A percentile compares a stretch with the other conserved stretches of the same genome.
These are phyloP conservation scores for Sebastes iracundus DNA, from an alignment of 2,797 vertebrate species.

Conservation along the genomic window DNA sequence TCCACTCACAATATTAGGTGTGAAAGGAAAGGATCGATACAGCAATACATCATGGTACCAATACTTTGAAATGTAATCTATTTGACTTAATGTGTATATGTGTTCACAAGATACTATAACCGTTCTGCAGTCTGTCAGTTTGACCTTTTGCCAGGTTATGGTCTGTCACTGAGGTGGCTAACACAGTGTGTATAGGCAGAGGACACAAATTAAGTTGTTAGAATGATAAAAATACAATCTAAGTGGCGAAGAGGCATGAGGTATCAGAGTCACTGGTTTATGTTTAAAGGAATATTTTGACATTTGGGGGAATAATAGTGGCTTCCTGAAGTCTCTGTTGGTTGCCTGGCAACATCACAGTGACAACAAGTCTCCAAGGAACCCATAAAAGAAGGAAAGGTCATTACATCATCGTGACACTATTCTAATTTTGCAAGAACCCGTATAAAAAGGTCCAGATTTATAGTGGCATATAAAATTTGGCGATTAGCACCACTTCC, in stretches of 20 bases:
- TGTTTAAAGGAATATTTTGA: not conserved
- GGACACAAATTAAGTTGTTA: not conserved
- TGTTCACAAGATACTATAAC: not conserved
- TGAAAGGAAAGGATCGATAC: not conserved
- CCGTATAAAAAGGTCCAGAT: not conserved
- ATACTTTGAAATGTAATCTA: not conserved
- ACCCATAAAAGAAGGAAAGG: not conserved
- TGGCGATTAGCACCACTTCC: no score
- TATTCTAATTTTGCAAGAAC: not conserved
- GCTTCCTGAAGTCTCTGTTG: not conserved
- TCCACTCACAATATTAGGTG: not conserved
- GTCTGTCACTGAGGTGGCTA: not conserved
- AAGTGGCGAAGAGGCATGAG: not conserved
- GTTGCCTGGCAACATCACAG: not conserved
- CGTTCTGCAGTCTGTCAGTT: not conserved
- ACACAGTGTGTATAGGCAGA: not conserved
- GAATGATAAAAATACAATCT: not conserved
- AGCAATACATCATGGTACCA: not conserved
- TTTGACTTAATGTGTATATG: not conserved
- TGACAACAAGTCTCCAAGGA: not conserved
- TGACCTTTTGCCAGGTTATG: not conserved
- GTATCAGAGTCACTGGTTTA: not conserved
- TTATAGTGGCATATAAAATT: no score
- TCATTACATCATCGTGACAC: not conserved
- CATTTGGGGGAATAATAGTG: not conserved